A percentile compares a stretch with the other conserved stretches of the same genome.
These are phyloP conservation scores for Rhinella marina DNA, from an alignment of 2,797 vertebrate species.

Conservation along the genomic window DNA sequence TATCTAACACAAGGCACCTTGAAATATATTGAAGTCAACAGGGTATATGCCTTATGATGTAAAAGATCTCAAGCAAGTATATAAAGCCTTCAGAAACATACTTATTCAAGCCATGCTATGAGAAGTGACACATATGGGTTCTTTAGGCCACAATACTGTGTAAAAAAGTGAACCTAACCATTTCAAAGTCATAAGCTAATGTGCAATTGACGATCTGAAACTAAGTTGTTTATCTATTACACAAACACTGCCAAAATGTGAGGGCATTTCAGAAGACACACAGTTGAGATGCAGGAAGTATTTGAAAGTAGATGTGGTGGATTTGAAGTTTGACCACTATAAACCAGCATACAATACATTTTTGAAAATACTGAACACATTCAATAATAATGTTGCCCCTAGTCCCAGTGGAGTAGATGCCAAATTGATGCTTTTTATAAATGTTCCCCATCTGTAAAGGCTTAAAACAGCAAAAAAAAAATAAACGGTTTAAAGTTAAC, in stretches of 20 bases:
- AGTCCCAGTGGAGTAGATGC: too few species aligned
- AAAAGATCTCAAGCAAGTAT: slow-evolving; percentile 3
- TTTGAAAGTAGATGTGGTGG: too few species aligned
- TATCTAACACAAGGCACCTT: slow-evolving; percentile 39
- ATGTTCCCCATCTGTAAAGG: too few species aligned
- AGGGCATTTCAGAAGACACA: neutral
- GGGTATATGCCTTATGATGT: slow-evolving; percentile 9
- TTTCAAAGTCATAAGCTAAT: neutral
- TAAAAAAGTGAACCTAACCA: neutral
- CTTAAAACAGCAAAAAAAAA: too few species aligned
- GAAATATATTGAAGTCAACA: slow-evolving; percentile 39
- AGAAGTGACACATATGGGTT: neutral
- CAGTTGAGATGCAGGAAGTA: too few species aligned
- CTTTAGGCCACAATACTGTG: neutral
- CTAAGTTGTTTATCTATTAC: neutral
- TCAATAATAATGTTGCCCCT: too few species aligned
- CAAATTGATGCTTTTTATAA: too few species aligned
- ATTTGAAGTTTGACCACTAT: too few species aligned
- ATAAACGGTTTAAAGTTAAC: too few species aligned
- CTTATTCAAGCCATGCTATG: neutral
- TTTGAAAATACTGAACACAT: too few species aligned
- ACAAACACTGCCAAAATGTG: neutral
- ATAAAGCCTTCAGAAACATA: slow-evolving; percentile 12
- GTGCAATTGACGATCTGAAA: neutral
- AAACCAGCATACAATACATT: too few species aligned